Conservation (phyloP, 2,888 invertebrate species). For the Adelognathus sp. region DNA sequence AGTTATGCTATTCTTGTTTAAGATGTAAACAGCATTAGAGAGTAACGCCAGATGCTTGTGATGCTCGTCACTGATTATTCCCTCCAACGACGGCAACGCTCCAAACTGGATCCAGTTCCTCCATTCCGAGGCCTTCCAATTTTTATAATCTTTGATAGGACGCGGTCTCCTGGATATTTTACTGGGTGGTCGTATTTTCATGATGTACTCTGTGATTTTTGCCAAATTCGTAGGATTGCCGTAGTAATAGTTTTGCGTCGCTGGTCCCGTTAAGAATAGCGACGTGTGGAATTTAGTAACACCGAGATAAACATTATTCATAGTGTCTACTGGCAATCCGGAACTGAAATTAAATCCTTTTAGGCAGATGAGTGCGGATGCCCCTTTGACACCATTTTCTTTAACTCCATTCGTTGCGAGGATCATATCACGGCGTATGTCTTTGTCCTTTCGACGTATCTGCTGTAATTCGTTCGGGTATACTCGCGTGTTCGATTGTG, state of each 20-base stretch:
- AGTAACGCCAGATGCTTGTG: not conserved
- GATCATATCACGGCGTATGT: not conserved
- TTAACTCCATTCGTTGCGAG: not conserved
- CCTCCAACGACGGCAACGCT: not conserved
- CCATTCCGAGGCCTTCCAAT: no score
- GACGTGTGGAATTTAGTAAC: not conserved
- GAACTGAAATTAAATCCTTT: not conserved
- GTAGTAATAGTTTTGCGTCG: not conserved
- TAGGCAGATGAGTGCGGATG: not conserved
- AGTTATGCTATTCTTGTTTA: not conserved
- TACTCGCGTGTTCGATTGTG: not conserved
- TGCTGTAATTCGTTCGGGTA: not conserved
- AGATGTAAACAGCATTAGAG: not conserved
- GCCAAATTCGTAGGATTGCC: not conserved
- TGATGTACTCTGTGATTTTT: not conserved
- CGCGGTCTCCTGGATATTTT: not conserved
- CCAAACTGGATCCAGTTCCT: not conserved
- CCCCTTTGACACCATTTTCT: not conserved
- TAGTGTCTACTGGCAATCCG: not conserved
- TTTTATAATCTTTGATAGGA: not conserved
- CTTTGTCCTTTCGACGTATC: not conserved
- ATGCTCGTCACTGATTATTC: not conserved
- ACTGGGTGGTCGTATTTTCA: not conserved
- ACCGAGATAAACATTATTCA: not conserved
- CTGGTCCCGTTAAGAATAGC: not conserved